phyloP scores from a whole-genome alignment of 1,140 invertebrate genomes.

The Battus philenor region DNA sequence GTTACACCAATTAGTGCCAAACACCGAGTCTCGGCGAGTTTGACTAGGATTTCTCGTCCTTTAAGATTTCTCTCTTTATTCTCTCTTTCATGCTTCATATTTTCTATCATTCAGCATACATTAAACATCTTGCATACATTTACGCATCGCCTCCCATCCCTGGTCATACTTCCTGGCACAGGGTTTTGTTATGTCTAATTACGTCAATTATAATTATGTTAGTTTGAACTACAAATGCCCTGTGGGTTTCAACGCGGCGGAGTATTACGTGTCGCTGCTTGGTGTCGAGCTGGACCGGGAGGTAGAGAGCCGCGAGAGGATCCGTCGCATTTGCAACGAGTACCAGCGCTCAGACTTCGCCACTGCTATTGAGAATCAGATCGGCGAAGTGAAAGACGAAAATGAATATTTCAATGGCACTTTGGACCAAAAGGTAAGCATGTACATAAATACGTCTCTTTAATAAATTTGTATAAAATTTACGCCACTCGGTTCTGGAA shows the following conservation, averaged over 20 bases:
- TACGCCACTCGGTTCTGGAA: too few relatives aligned
- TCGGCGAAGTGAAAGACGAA: conserved; percentile 58
- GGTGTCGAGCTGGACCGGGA: conserved; percentile 73
- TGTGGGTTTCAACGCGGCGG: conserved; percentile 82
- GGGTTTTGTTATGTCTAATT: too few relatives aligned
- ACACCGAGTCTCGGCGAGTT: too few relatives aligned
- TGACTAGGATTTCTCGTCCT: too few relatives aligned
- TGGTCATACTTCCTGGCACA: too few relatives aligned
- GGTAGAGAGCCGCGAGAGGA: conserved; percentile 73
- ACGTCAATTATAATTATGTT: too few relatives aligned
- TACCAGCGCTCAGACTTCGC: conserved; percentile 68
- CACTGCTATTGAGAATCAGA: conserved; percentile 41
- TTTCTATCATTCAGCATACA: too few relatives aligned
- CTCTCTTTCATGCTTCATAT: too few relatives aligned
- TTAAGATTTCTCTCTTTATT: too few relatives aligned
- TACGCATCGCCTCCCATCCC: too few relatives aligned
- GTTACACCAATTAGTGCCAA: too few relatives aligned
- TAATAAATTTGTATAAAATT: not conserved
- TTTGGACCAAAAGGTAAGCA: conserved; percentile 48
- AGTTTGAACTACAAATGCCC: conserved; percentile 77
- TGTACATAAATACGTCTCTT: not conserved
- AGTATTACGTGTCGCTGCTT: conserved; percentile 82
- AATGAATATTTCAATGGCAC: conserved; percentile 57
- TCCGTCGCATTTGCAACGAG: conserved; percentile 74
- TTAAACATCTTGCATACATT: too few relatives aligned